A percentile compares a stretch with the other conserved stretches of the same genome.
phyloP scores from a whole-genome alignment of 2,113 vertebrate species.

The Antechinus stuartii region DNA sequence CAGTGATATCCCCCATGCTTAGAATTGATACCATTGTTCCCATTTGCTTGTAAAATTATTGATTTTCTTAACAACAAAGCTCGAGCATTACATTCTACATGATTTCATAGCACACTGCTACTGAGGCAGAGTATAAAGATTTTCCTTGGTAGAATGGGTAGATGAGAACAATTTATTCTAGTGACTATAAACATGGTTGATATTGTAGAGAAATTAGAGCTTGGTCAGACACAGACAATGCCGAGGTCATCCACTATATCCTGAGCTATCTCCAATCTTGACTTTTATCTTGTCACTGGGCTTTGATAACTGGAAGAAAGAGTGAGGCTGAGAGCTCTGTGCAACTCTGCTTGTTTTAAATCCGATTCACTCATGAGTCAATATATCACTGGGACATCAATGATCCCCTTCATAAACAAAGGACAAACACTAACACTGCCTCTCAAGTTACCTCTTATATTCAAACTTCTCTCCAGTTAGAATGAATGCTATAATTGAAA shows the following conservation, averaged over 20 bases:
- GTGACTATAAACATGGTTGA: background rate
- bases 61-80: background rate
- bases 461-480: background rate
- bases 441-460: background rate
- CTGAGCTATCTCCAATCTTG: background rate
- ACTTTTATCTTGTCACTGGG: background rate
- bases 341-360: too few relatives aligned
- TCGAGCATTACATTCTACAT: background rate
- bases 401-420: too few relatives aligned
- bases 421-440: background rate
- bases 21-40: background rate
- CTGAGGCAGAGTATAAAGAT: background rate
- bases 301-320: background rate
- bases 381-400: too few relatives aligned
- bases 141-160: background rate
- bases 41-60: background rate
- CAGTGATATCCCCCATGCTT: background rate
- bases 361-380: too few relatives aligned
- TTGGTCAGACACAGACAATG: background rate
- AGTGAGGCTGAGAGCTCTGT: background rate
- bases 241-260: background rate
- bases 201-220: background rate
- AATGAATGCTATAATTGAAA: background rate
- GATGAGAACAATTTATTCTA: background rate
- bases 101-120: background rate